These are phyloP conservation scores for Tanaodytes sp. DNA, from an alignment of 2,888 invertebrate species.

Conservation along the genomic window DNA sequence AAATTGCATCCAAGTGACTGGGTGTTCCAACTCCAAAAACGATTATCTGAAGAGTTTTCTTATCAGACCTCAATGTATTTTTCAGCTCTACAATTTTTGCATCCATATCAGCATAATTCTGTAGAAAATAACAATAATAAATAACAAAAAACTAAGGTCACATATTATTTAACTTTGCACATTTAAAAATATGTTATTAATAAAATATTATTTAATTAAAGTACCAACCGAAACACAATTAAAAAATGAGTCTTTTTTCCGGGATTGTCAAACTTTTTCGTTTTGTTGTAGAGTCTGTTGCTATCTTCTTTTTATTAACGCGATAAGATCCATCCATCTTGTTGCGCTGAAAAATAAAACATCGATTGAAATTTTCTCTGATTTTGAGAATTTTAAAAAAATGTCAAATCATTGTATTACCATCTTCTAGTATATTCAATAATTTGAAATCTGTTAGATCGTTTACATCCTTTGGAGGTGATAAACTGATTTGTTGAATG, in stretches of 20 bases:
- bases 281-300: too few relatives aligned
- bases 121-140: neutral
- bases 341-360: too few relatives aligned
- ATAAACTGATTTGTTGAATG: neutral
- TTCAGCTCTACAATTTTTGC: neutral
- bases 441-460: neutral
- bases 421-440: neutral
- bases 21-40: conserved; percentile 13
- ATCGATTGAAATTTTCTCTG: too few relatives aligned
- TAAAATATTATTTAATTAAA: neutral
- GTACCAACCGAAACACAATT: neutral
- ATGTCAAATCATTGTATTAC: neutral
- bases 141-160: too few relatives aligned
- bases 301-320: too few relatives aligned
- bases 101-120: conserved; percentile 17
- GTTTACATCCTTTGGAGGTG: neutral
- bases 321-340: too few relatives aligned
- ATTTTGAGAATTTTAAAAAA: neutral
- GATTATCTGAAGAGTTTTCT: conserved; percentile 16
- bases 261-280: neutral
- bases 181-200: neutral
- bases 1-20: neutral
- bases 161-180: neutral
- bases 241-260: neutral
- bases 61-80: neutral